Evolutionary conservation across 1,140 invertebrate species (phyloP), one percentile per base, ranked within the genome.

Genomic region (Drosophila oshimai): DNA sequence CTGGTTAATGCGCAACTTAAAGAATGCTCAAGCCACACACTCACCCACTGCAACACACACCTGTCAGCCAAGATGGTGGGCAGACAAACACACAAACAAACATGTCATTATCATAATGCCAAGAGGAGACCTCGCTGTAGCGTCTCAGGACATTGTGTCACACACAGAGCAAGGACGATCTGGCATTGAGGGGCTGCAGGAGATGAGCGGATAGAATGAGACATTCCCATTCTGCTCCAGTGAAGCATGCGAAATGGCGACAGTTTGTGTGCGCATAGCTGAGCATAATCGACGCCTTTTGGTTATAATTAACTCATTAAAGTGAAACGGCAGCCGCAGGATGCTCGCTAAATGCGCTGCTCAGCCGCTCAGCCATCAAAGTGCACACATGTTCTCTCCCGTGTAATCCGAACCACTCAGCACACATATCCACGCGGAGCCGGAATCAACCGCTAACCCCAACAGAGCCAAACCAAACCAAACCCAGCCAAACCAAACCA

Each of bases 281-380:
- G 83, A 87, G 81, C 81, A 87, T 87, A 87, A 87, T 86, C 80
- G 81, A 87, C 81, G 81, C 81, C 81, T 87, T 87, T 87, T 86
- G 81, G 81, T 87, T 87, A 87, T 87, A 87, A 87, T 87, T 87
- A 87, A 87, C 81, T 87, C 81, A 87, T 87, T 87, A 87, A 84
- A 84, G 61, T 87, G 80, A 87, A 84, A 84, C 81, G 80, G 50
- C 80, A 84, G 81, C 81, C 76, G 81, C 80, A 84, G 72, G 80
- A 87, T 76, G 78, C 62, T 76, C 73, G 72, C 81, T 61, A 72
- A 80, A 58, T 64, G 71, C 75, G 62, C 72, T 67, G 75, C 72
- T 81, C 41, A 81, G 61, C 71, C 80, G 75, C 72, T 81, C 41
- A 81, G 61, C 71, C 80, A 84, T 84, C 80, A 84, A 84, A 86